These are phyloP conservation scores for Taenaris catops DNA, from an alignment of 2,888 invertebrate species.

Conservation along the genomic window DNA sequence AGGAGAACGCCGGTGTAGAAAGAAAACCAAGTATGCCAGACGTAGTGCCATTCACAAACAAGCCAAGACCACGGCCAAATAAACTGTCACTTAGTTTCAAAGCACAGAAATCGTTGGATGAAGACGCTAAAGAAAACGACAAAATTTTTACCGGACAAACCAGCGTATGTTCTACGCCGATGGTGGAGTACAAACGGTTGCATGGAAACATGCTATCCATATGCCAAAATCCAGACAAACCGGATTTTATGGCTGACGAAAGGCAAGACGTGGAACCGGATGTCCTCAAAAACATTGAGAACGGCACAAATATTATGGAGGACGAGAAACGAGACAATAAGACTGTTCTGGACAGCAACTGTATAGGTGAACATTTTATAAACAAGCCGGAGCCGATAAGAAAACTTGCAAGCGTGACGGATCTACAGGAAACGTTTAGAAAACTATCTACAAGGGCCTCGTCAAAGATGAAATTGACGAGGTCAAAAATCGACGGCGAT, in stretches of 20 bases:
- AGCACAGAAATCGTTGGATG: conserved; percentile 76
- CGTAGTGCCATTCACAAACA: conserved; percentile 73
- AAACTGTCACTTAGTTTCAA: conserved; percentile 80
- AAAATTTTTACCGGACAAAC: conserved; percentile 84
- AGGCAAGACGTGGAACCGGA: conserved; percentile 49
- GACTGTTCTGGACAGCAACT: conserved; percentile 56
- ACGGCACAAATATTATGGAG: conserved; percentile 41
- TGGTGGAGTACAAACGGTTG: conserved; percentile 87
- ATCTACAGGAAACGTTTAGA: conserved; percentile 81
- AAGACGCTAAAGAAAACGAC: conserved; percentile 73
- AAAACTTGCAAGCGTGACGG: conserved; percentile 80
- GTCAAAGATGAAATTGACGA: conserved; percentile 72
- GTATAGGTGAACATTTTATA: conserved; percentile 70
- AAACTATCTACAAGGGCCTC: conserved; percentile 78
- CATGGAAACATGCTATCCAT: conserved; percentile 87
- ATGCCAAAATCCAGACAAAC: conserved; percentile 81
- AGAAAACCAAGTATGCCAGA: conserved; percentile 64
- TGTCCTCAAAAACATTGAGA: conserved; percentile 57
- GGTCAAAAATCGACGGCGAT: conserved; percentile 44
- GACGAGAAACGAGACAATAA: conserved; percentile 58
- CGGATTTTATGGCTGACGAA: conserved; percentile 45
- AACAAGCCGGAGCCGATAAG: conserved; percentile 66
- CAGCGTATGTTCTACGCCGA: conserved; percentile 88
- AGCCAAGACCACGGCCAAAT: conserved; percentile 72
- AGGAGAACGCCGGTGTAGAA: conserved; percentile 37